A percentile compares a stretch with the other conserved stretches of the same genome.
These are phyloP conservation scores for Poeciliopsis retropinna DNA, from an alignment of 2,113 vertebrate genomes.

Conservation along the genomic window DNA sequence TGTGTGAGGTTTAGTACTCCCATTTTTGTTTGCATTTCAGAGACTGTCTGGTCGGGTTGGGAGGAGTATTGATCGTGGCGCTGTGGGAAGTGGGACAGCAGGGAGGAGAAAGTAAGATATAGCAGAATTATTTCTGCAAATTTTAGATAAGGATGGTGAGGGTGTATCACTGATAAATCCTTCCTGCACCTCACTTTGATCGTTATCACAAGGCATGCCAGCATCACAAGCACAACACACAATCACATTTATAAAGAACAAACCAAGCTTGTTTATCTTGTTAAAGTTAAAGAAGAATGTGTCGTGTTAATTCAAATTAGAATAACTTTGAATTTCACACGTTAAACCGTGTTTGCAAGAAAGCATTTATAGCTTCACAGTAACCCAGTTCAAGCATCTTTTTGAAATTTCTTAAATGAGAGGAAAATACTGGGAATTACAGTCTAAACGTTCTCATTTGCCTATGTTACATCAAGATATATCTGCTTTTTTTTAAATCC, in stretches of 20 bases:
- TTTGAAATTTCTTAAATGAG: no score
- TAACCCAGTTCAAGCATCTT: no score
- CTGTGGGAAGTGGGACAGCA: constrained; percentile 39
- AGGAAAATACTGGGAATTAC: no score
- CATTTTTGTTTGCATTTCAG: constrained; percentile 28
- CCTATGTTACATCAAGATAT: no score
- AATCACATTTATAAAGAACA: not conserved
- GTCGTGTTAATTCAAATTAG: no score
- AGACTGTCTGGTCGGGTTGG: constrained; percentile 23
- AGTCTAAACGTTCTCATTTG: no score
- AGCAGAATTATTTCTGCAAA: constrained; percentile 14
- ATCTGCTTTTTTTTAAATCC: no score
- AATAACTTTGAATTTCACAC: no score
- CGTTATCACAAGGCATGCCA: not conserved
- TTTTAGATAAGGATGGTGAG: constrained; percentile 22
- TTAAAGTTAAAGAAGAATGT: no score
- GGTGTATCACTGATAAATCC: not conserved
- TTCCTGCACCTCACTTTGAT: not conserved
- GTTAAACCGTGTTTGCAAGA: no score
- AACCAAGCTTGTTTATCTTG: not conserved
- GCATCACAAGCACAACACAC: not conserved
- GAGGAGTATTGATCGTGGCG: constrained; percentile 26
- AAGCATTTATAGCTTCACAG: no score
- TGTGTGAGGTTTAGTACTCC: constrained; percentile 26
- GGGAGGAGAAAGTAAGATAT: constrained; percentile 28